These are phyloP conservation scores for Bembecia ichneumoniformis DNA, from an alignment of 2,888 invertebrate genomes.

Conservation along the genomic window DNA sequence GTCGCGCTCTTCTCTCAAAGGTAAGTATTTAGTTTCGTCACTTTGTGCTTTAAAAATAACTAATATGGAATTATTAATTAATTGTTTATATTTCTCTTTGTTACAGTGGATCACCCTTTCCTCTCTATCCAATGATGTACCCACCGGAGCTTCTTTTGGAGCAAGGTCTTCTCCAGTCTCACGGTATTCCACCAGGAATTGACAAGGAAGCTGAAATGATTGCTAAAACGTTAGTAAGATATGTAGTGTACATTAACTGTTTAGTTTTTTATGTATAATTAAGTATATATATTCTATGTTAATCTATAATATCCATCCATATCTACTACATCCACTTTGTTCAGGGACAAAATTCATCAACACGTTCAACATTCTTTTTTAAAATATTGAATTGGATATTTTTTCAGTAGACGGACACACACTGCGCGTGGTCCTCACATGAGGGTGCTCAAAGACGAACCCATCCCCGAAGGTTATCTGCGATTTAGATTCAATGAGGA, in stretches of 20 bases:
- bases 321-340: too few relatives aligned
- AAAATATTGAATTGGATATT: conserved; percentile 2
- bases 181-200: conserved; percentile 62
- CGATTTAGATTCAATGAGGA: conserved; percentile 93
- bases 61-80: neutral
- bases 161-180: conserved; percentile 66
- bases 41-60: neutral
- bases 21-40: conserved; percentile 25
- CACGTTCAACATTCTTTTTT: neutral
- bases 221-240: conserved; percentile 49
- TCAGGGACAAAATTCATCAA: too few relatives aligned
- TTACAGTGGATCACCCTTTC: conserved; percentile 60
- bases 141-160: conserved; percentile 63
- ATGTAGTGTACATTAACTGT: neutral
- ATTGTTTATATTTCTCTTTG: conserved; percentile 1
- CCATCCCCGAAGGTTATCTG: conserved; percentile 90
- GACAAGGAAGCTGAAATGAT: conserved; percentile 67
- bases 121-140: conserved; percentile 66
- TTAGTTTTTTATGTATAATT: neutral
- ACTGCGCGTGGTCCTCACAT: conserved; percentile 67
- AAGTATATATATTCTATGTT: neutral
- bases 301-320: neutral
- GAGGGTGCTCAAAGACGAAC: conserved; percentile 88
- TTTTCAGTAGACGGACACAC: conserved; percentile 46
- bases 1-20: conserved; percentile 64